A percentile compares a stretch with the other conserved stretches of the same genome.
Evolutionary conservation across 2,113 vertebrate genomes (phyloP).

Genomic region (Halcyon malimbica): DNA sequence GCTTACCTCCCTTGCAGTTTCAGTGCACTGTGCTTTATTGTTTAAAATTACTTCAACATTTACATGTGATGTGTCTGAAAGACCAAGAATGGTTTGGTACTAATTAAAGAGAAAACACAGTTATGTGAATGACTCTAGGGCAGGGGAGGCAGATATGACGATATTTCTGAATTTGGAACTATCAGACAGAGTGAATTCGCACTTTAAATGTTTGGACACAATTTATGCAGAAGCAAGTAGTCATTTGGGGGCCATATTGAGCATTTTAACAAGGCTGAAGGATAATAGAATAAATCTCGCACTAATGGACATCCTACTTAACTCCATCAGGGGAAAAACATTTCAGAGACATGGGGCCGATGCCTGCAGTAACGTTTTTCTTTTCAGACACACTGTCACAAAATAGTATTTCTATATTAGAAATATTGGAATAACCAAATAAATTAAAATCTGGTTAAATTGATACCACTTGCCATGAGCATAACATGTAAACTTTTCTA

Average conservation of each 20-base stretch:
- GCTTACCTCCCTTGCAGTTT: background rate
- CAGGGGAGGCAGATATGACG: background rate
- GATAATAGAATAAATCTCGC: background rate
- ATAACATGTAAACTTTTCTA: background rate
- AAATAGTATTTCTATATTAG: background rate
- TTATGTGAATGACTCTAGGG: background rate
- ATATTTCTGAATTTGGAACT: background rate
- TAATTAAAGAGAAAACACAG: slow-evolving; percentile 10
- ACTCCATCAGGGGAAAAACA: background rate
- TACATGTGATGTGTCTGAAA: background rate
- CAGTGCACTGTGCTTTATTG: background rate
- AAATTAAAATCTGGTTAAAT: background rate
- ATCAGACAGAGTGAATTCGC: background rate
- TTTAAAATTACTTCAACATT: background rate
- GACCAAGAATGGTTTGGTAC: background rate
- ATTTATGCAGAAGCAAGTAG: background rate
- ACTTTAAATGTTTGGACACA: background rate
- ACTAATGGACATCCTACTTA: background rate
- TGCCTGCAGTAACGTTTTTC: background rate
- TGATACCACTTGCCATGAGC: background rate
- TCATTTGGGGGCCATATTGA: background rate
- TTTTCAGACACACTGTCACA: background rate
- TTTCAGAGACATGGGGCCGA: background rate
- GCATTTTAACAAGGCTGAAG: background rate
- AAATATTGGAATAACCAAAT: background rate